Base-by-base conservation (phyloP, 2,113 vertebrate genomes). In the Salvelinus sp. region DNA sequence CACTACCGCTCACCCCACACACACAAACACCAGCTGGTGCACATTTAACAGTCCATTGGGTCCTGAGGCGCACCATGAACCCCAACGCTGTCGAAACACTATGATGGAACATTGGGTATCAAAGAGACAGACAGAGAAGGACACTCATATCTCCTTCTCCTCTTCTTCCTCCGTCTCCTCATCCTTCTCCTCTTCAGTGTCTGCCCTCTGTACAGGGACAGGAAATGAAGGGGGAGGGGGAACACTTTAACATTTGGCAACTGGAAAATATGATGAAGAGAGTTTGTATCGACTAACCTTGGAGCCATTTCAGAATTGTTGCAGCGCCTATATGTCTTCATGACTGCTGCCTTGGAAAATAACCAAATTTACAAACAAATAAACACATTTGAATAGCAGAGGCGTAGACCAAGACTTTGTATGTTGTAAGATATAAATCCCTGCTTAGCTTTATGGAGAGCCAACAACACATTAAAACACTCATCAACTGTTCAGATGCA, bases 31-130 rank as follows among this genome's bases (percentile, higher is more conserved):
- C 84, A 89, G 85, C 85, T 90, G 84, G 69, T 58, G 33, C 76
- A 81, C 68, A 72, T 88, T 89, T 87, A 86, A 88, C 80, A 82
- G 77, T 78, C 71, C 76, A 80, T 86, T 80, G 73, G 64, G 75
- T 78, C 62, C 77, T 23, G 69, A 82, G 84, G 79, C 74, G 76
- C 70, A 73, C 73, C 77, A 79, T 82, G 33, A 70, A 76, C 79
- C 80, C 73, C 68, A 20, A 44, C 58, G 70, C 73, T 5, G 30
- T 58, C 69, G 22, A 33, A 38, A 47, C 25, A 58, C 76, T 78
- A 75, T 69, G 50, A 67, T 50, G 67, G 60, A 70, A 54, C 70
- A 14, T 48, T 38, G 44, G 44, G 33, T 3, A 69, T 12, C 20
- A 73, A 10, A 63, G 7, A 62, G 3, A 44, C 10, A 73, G 25